Evolutionary conservation across 2,113 vertebrate species (phyloP), one percentile per base, ranked within the genome.

Genomic region (Oryzias celebensis): DNA sequence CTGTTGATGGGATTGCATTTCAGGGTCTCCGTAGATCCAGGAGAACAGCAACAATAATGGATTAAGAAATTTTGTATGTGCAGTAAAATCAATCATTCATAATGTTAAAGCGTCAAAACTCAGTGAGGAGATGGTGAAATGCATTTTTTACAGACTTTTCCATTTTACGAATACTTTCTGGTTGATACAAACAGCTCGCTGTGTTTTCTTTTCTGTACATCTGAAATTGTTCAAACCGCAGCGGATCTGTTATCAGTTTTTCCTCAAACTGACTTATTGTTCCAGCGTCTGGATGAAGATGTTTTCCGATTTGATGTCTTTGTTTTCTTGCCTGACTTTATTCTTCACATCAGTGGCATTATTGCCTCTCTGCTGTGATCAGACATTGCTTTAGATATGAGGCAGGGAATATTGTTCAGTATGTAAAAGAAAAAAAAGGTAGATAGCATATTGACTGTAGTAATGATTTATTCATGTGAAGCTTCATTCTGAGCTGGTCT

Each of bases 381-480:
- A 51, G 59, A 74, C 20, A 61, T 63, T 24, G 36, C 20, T n/a
- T 46, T 23, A 23, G 13, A 42, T 48, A 18, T 51, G 24, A 60
- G 22, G 47, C 8, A 22, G n/a, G 23, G 58, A 18, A 22, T 43
- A 17, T 50, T 45, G 50, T 56, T 80, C 61, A 78, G 68, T 72
- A 52, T 55, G 56, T 72, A 58, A 74, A 73, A 51, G 69, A 60
- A 69, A 74, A 74, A 51, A 71, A 60, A 69, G 70, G 17, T 45
- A 36, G 46, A 50, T 75, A 50, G 28, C 24, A 52, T 18, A 46
- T 56, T 17, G 52, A 52, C 44, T 7, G 17, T 16, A 58, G 57
- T 53, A 66, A 73, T 69, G 50, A 69, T 48, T 52, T 51, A 26
- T 50, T 62, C 53, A 16, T 24, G 28, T 43, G 60, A 72, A 31